Percentiles rank a stretch among this genome's conserved stretches.
Conservation (phyloP, 2,797 vertebrate genomes). For the Alauda arvensis region DNA sequence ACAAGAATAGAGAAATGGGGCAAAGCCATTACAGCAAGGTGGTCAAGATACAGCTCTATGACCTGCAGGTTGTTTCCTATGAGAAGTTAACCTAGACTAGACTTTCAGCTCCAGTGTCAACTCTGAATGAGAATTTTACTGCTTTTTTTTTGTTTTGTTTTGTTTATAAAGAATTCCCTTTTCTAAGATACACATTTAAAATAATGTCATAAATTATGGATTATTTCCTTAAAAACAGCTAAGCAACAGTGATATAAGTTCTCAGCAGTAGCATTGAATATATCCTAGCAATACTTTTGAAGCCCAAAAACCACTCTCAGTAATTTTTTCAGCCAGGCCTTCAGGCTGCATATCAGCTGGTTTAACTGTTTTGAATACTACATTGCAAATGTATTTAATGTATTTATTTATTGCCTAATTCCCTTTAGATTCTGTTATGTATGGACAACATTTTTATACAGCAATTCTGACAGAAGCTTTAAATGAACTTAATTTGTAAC, state of each 20-base stretch:
- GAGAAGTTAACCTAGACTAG: not conserved
- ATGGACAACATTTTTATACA: slow-evolving; percentile 5
- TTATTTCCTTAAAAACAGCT: not conserved
- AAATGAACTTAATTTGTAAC: slow-evolving; percentile 9
- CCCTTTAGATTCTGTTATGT: slow-evolving; percentile 21
- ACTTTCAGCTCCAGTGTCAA: not conserved
- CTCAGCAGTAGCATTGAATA: not conserved
- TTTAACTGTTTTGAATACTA: slow-evolving; percentile 20
- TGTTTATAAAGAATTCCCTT: not conserved
- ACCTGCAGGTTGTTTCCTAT: not conserved
- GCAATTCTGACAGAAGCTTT: not conserved
- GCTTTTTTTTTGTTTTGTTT: not conserved
- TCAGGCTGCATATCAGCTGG: not conserved
- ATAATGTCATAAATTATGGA: not conserved
- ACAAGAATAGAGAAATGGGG: not conserved
- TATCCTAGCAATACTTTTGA: slow-evolving; percentile 28
- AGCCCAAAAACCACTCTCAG: slow-evolving; percentile 15
- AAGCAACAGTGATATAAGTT: not conserved
- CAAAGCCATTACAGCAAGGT: not conserved
- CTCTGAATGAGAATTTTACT: not conserved
- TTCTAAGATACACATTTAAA: not conserved
- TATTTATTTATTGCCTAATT: slow-evolving; percentile 38
- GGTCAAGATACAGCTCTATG: not conserved
- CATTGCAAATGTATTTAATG: slow-evolving; percentile 10
- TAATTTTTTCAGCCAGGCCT: slow-evolving; percentile 2